Conservation (phyloP, 2,888 invertebrate species). For the Apamea crenata region DNA sequence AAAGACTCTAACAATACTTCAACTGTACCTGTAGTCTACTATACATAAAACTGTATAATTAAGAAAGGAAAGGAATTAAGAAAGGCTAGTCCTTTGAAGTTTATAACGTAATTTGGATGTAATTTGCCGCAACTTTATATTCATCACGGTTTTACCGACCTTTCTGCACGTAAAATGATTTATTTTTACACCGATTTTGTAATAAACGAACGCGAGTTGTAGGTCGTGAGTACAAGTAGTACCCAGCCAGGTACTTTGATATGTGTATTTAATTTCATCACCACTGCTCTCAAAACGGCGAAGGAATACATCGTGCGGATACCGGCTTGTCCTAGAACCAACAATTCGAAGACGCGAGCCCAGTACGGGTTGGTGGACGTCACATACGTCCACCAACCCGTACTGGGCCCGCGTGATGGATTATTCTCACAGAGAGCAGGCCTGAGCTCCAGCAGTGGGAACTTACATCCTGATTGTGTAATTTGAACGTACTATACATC, state of each 20-base stretch:
- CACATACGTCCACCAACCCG: background rate
- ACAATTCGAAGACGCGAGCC: background rate
- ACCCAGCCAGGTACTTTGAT: background rate
- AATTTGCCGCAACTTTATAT: slow-evolving; percentile 40
- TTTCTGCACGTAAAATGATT: slow-evolving; percentile 39
- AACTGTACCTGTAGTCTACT: slow-evolving; percentile 16
- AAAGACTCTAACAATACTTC: slow-evolving; percentile 9
- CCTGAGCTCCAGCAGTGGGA: background rate
- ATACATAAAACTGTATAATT: slow-evolving; percentile 33
- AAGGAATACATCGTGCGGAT: background rate
- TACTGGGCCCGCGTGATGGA: background rate
- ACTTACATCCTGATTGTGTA: background rate
- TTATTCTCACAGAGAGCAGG: background rate
- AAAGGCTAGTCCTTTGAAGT: slow-evolving; percentile 48
- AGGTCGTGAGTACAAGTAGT: background rate
- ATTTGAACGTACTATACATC: background rate
- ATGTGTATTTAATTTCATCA: background rate
- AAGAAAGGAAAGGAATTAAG: slow-evolving; percentile 39
- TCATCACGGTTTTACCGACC: slow-evolving; percentile 12
- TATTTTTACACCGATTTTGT: slow-evolving; percentile 25
- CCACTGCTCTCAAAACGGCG: background rate
- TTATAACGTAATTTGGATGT: slow-evolving; percentile 39
- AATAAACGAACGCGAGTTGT: slow-evolving; percentile 12
- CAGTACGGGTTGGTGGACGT: too few relatives aligned
- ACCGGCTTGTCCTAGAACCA: background rate